Evolutionary conservation across 2,888 invertebrate species (phyloP).

Genomic region (Microchrysa polita): DNA sequence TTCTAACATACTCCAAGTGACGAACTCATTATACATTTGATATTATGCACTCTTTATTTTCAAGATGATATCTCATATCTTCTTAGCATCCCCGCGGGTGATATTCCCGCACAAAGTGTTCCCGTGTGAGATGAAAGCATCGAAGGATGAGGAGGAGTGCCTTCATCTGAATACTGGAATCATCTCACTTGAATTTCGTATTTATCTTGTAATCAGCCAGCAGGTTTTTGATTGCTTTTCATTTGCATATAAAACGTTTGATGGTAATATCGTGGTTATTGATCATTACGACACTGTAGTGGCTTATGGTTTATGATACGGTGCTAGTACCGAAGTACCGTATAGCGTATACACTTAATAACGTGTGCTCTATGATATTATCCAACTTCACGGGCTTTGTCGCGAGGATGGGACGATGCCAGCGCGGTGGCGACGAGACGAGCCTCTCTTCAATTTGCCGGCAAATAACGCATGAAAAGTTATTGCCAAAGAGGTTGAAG

Average conservation of each 20-base stretch:
- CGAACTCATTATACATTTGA: slow-evolving; percentile 28
- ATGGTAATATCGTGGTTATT: slow-evolving; percentile 39
- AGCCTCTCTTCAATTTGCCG: slow-evolving; percentile 15
- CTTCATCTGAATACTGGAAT: slow-evolving; percentile 13
- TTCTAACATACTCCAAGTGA: slow-evolving; percentile 8
- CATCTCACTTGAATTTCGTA: slow-evolving; percentile 35
- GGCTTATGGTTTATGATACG: slow-evolving; percentile 16
- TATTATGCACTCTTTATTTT: not conserved
- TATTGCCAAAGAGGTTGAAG: slow-evolving; percentile 34
- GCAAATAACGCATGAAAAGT: slow-evolving; percentile 11
- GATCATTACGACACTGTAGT: slow-evolving; percentile 39
- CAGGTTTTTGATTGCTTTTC: slow-evolving; percentile 43
- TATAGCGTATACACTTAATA: not conserved
- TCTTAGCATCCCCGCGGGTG: not conserved
- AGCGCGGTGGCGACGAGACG: not conserved
- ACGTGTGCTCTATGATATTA: slow-evolving; percentile 6
- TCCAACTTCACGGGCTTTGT: not conserved
- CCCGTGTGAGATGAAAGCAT: not conserved
- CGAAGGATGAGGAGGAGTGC: not conserved
- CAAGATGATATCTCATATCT: not conserved
- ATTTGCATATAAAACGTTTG: slow-evolving; percentile 42
- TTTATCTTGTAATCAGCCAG: slow-evolving; percentile 38
- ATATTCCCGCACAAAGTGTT: not conserved
- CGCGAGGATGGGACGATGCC: not conserved
- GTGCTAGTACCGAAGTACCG: no score